phyloP scores from a whole-genome alignment of 2,113 vertebrate genomes.

The Psittacus erithacus region DNA sequence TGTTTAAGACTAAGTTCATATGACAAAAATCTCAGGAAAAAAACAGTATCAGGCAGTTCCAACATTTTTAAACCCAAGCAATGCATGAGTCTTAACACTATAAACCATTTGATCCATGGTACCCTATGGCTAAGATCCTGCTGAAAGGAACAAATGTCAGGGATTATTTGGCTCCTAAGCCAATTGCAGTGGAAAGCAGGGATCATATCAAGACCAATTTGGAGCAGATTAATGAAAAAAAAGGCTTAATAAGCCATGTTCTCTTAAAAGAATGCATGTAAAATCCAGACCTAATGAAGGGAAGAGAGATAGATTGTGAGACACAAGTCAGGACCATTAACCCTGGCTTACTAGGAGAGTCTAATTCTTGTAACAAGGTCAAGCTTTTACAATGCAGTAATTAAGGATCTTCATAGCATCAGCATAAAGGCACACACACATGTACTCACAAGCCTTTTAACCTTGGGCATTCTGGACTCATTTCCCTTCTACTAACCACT shows the following conservation, averaged over 20 bases:
- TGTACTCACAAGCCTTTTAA: neutral
- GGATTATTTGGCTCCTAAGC: conserved; percentile 26
- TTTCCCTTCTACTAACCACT: neutral
- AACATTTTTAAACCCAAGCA: neutral
- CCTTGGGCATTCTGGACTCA: neutral
- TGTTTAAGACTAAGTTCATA: neutral
- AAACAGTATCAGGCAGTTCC: conserved; percentile 44
- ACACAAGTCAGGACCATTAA: conserved; percentile 36
- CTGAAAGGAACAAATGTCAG: conserved; percentile 32
- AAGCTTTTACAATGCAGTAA: conserved; percentile 58
- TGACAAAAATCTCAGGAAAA: neutral
- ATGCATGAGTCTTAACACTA: neutral
- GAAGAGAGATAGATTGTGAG: conserved; percentile 43
- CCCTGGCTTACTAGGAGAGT: neutral
- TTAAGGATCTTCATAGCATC: conserved; percentile 16
- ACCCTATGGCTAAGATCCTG: neutral
- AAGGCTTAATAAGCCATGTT: conserved; percentile 73
- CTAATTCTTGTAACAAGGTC: conserved; percentile 57
- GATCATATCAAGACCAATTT: conserved; percentile 52
- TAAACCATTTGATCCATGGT: conserved; percentile 5
- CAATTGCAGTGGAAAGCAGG: conserved; percentile 34
- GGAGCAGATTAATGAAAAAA: conserved; percentile 75
- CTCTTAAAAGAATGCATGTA: conserved; percentile 66
- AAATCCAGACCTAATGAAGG: conserved; percentile 76
- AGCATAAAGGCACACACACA: neutral